A percentile compares a stretch with the other conserved stretches of the same genome.
phyloP scores from a whole-genome alignment of 2,888 invertebrate genomes.

The Aphodius sticticus region DNA sequence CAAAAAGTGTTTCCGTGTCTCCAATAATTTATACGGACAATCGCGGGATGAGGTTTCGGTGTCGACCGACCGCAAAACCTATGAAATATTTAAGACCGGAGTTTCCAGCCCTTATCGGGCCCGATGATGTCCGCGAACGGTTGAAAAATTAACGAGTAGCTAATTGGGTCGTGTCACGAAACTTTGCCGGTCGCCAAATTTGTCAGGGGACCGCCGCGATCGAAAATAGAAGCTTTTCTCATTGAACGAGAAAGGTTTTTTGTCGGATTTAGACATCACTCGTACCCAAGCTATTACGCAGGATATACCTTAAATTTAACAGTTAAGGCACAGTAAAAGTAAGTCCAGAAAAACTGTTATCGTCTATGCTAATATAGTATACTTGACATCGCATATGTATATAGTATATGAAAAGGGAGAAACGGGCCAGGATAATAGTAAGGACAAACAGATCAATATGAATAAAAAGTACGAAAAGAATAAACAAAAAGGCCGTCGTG shows the following conservation, averaged over 20 bases:
- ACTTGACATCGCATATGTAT: no score
- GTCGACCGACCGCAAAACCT: background rate
- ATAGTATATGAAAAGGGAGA: no score
- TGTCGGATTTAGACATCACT: background rate
- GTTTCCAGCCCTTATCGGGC: background rate
- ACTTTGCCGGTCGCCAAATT: background rate
- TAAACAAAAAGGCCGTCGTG: no score
- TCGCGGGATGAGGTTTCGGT: background rate
- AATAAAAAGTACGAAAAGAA: no score
- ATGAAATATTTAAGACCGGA: background rate
- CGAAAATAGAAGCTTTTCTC: background rate
- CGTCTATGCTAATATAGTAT: no score
- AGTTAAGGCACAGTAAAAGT: no score
- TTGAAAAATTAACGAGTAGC: background rate
- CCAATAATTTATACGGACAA: background rate
- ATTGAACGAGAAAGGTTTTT: background rate
- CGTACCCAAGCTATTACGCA: background rate
- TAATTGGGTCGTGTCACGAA: constrained; percentile 4
- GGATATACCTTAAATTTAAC: background rate
- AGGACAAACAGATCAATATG: no score
- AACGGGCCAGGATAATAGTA: no score
- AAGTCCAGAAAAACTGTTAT: no score
- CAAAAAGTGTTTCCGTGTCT: constrained; percentile 4
- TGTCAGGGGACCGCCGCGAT: background rate
- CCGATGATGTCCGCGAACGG: background rate